Conservation (phyloP, 2,888 invertebrate genomes). For the Syrphus vitripennis region DNA sequence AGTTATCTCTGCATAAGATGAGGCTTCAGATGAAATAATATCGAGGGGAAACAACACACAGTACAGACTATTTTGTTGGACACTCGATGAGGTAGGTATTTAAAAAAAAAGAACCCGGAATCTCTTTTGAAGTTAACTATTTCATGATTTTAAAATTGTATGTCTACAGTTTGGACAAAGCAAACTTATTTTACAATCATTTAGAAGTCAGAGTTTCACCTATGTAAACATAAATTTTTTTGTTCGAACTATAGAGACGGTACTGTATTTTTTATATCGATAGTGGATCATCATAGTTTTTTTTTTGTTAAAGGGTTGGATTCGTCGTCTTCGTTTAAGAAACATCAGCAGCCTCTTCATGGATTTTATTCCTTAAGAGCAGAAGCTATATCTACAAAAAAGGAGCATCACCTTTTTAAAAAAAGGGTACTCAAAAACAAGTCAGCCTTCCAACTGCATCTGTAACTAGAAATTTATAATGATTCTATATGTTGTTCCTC, state of each 20-base stretch:
- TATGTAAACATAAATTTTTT: too few species aligned
- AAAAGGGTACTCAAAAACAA: slow-evolving; percentile 28
- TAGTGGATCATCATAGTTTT: not conserved
- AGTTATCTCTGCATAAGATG: slow-evolving; percentile 43
- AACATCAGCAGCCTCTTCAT: not conserved
- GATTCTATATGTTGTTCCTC: slow-evolving; percentile 20
- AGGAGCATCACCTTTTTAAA: slow-evolving; percentile 5
- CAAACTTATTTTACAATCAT: not conserved
- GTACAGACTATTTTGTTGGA: not conserved
- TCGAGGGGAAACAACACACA: slow-evolving; percentile 5
- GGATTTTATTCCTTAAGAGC: slow-evolving; percentile 46
- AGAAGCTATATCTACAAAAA: not conserved
- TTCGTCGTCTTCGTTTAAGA: slow-evolving; percentile 22
- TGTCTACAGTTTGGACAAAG: not conserved
- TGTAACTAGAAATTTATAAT: slow-evolving; percentile 1
- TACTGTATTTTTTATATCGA: slow-evolving; percentile 13
- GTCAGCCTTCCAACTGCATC: slow-evolving; percentile 51
- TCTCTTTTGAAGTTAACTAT: not conserved
- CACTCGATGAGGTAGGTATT: not conserved
- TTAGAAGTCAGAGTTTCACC: not conserved
- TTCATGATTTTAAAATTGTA: not conserved
- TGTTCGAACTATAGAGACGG: not conserved
- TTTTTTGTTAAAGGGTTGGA: slow-evolving; percentile 46
- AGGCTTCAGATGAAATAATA: not conserved
- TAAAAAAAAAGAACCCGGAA: too few species aligned